Evolutionary conservation across 2,888 invertebrate genomes (phyloP).

Genomic region (Metellina segmentata): DNA sequence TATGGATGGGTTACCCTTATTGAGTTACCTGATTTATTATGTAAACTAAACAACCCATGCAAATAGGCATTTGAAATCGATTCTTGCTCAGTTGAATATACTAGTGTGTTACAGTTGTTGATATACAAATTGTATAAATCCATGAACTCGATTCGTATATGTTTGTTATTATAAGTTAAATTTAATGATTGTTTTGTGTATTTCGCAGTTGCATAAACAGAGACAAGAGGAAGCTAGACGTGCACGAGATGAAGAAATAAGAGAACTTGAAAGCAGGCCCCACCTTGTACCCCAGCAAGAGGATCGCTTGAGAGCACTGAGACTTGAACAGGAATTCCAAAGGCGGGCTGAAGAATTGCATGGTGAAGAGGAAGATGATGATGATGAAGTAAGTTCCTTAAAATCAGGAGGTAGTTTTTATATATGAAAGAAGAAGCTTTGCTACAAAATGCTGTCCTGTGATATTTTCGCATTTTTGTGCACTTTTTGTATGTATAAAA

Average conservation of each 20-base stretch:
- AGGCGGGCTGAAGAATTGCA: slow-evolving; percentile 90
- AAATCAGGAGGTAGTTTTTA: background rate
- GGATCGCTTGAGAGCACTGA: slow-evolving; percentile 92
- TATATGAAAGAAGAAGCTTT: no score
- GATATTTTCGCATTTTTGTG: no score
- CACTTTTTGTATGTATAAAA: no score
- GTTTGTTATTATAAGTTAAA: background rate
- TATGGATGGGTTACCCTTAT: no score
- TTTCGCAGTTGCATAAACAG: slow-evolving; percentile 84
- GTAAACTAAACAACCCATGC: no score
- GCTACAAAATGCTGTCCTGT: no score
- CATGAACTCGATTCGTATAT: no score
- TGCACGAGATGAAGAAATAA: slow-evolving; percentile 93
- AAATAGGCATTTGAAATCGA: no score
- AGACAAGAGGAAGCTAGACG: slow-evolving; percentile 88
- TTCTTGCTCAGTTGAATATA: no score
- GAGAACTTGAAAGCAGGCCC: slow-evolving; percentile 87
- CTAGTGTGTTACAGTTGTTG: no score
- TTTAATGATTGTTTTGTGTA: background rate
- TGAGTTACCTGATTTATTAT: no score
- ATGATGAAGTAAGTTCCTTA: slow-evolving; percentile 81
- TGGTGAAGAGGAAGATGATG: slow-evolving; percentile 86
- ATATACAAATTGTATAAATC: no score
- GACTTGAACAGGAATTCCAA: slow-evolving; percentile 96
- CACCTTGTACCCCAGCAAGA: slow-evolving; percentile 89